Conservation (phyloP, 2,113 vertebrate genomes). For the Stigmatopora argus region DNA sequence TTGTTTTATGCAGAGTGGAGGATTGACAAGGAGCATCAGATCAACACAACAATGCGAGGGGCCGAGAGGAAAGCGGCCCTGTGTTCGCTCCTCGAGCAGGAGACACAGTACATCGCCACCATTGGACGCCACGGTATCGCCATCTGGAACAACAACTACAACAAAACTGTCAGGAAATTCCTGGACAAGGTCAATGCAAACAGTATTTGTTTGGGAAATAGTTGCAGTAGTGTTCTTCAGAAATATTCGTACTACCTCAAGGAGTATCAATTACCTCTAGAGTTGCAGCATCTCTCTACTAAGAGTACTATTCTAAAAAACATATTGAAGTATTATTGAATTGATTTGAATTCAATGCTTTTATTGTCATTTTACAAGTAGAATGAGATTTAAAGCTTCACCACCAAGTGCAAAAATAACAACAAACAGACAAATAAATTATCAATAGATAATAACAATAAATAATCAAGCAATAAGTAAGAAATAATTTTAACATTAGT, state of each 20-base stretch:
- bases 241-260: too few species aligned
- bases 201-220: neutral
- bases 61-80: conserved; percentile 83
- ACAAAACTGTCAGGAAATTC: conserved; percentile 67
- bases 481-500: too few species aligned
- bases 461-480: too few species aligned
- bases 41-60: conserved; percentile 71
- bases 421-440: too few species aligned
- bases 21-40: conserved; percentile 68
- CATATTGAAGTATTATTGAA: too few species aligned
- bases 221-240: neutral
- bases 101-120: conserved; percentile 76
- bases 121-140: conserved; percentile 73
- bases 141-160: conserved; percentile 54
- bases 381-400: too few species aligned
- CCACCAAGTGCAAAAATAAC: too few species aligned
- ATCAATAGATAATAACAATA: too few species aligned
- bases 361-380: too few species aligned
- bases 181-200: conserved; percentile 79
- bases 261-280: neutral
- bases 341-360: too few species aligned
- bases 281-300: neutral
- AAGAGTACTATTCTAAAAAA: too few species aligned
- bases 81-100: conserved; percentile 81
- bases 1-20: conserved; percentile 75